Conservation (phyloP, 2,797 vertebrate genomes). For the Lerista edwardsae region DNA sequence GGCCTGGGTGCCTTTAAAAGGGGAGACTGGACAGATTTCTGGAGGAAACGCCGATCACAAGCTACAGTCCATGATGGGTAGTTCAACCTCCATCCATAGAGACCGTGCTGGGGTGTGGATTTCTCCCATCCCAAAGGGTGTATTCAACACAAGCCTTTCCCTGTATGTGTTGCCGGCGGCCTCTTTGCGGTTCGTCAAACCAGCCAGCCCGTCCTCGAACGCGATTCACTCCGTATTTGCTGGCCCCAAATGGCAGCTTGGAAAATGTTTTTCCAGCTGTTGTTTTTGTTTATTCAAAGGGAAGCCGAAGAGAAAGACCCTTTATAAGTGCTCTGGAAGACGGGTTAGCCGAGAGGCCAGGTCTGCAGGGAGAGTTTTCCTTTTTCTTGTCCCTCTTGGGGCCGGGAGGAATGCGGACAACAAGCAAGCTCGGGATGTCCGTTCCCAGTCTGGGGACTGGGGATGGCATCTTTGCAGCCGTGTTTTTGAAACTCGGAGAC, state of each 20-base stretch:
- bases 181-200: neutral
- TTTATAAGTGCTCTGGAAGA: neutral
- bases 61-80: too few species aligned
- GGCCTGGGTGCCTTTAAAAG: too few species aligned
- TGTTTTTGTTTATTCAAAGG: neutral
- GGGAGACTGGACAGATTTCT: too few species aligned
- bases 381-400: neutral
- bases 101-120: neutral
- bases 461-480: neutral
- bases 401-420: conserved; percentile 8
- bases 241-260: neutral
- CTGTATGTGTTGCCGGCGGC: neutral
- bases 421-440: neutral
- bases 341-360: neutral
- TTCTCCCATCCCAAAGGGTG: too few species aligned
- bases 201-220: neutral
- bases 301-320: neutral
- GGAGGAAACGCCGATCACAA: too few species aligned
- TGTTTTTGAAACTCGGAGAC: neutral
- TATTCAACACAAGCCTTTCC: neutral
- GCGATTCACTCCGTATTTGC: neutral
- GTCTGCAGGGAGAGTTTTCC: neutral
- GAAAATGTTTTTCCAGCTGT: neutral
- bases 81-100: too few species aligned
- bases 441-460: neutral